These are phyloP conservation scores for Diabrotica virgifera DNA, from an alignment of 1,140 invertebrate genomes.

Conservation along the genomic window DNA sequence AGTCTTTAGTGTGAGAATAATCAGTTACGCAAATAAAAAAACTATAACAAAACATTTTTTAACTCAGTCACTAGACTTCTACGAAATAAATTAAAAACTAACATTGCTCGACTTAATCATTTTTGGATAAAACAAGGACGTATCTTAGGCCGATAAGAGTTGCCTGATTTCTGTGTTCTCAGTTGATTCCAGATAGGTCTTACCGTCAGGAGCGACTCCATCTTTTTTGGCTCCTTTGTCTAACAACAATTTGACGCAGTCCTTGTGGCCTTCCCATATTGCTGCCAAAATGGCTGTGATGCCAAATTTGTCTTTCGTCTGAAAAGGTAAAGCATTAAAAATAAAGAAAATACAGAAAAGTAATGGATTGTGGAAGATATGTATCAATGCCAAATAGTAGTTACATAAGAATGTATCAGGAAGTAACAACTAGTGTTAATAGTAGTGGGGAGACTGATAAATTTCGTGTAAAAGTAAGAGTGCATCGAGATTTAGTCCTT, in stretches of 20 bases:
- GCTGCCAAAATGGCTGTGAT: slow-evolving; percentile 89
- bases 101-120: slow-evolving; percentile 11
- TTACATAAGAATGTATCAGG: too few relatives aligned
- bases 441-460: too few relatives aligned
- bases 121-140: slow-evolving; percentile 4
- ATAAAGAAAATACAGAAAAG: too few relatives aligned
- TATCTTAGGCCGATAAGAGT: slow-evolving; percentile 51
- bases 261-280: slow-evolving; percentile 93
- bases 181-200: slow-evolving; percentile 80
- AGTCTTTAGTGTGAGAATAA: too few relatives aligned
- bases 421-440: too few relatives aligned
- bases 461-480: too few relatives aligned
- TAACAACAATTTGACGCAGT: slow-evolving; percentile 83
- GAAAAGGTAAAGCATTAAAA: slow-evolving; percentile 30
- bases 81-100: neutral
- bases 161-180: slow-evolving; percentile 90
- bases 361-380: too few relatives aligned
- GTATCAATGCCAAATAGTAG: too few relatives aligned
- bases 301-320: slow-evolving; percentile 90
- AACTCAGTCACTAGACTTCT: neutral
- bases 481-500: too few relatives aligned
- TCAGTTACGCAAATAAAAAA: too few relatives aligned
- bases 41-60: too few relatives aligned
- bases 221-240: slow-evolving; percentile 84
- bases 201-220: slow-evolving; percentile 83